Evolutionary conservation across 2,888 invertebrate species (phyloP).

Genomic region (Proisotoma minuta): DNA sequence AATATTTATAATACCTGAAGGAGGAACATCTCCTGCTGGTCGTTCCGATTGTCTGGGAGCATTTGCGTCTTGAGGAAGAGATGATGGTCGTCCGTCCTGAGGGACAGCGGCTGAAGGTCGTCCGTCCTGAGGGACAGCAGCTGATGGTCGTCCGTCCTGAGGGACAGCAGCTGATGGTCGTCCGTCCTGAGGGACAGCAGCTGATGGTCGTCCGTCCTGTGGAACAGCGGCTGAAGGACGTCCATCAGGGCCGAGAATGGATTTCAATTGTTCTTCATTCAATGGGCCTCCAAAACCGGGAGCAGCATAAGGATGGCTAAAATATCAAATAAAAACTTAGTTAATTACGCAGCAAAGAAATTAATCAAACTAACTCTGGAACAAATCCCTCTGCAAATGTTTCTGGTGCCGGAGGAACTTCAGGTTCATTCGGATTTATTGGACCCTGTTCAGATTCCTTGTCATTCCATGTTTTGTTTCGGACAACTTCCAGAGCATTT

Average conservation of each 20-base stretch:
- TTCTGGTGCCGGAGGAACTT: conserved; percentile 16
- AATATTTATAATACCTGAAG: no score
- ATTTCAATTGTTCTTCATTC: conserved; percentile 1
- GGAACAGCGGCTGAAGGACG: not conserved
- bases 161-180: not conserved
- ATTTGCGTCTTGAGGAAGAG: no score
- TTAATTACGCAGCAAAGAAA: no score
- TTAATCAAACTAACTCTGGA: no score
- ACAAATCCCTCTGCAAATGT: conserved; percentile 28
- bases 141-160: not conserved
- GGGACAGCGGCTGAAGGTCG: no score
- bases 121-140: no score
- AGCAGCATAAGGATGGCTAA: conserved; percentile 25
- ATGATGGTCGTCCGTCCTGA: no score
- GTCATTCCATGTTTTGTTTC: conserved; percentile 34
- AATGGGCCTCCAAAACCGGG: conserved; percentile 38
- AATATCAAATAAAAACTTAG: no score
- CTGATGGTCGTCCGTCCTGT: not conserved
- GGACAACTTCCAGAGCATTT: conserved; percentile 43
- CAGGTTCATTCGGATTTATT: conserved; percentile 10
- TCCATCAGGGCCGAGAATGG: not conserved
- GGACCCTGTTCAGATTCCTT: not conserved
- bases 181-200: not conserved
- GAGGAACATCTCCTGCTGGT: no score
- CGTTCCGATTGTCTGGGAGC: no score